Evolutionary conservation across 2,113 vertebrate genomes (phyloP).

Genomic region (Paramisgurnus dabryanus): DNA sequence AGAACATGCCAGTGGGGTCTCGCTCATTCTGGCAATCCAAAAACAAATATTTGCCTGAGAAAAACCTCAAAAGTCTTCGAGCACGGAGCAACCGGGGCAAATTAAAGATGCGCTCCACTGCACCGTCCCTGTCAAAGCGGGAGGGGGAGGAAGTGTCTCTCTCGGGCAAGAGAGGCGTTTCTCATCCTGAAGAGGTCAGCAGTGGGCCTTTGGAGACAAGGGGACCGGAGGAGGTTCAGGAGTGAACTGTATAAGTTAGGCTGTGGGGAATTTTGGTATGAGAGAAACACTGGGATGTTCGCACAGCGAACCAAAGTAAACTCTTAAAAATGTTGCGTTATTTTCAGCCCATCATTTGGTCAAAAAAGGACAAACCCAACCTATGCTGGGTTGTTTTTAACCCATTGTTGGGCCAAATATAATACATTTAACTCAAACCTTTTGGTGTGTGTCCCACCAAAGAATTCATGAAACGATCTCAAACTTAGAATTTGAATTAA

Average conservation of each 20-base stretch:
- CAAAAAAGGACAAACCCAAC: no score
- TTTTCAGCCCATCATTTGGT: no score
- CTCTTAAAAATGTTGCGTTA: no score
- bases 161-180: conserved; percentile 60
- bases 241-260: conserved; percentile 49
- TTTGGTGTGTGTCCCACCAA: no score
- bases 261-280: conserved; percentile 58
- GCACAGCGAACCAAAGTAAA: no score
- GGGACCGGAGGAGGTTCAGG: conserved; percentile 61
- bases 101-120: conserved; percentile 65
- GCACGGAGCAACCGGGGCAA: conserved; percentile 58
- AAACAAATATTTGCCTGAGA: conserved; percentile 39
- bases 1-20: conserved; percentile 42
- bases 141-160: conserved; percentile 51
- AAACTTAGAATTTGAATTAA: no score
- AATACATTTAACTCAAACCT: no score
- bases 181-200: conserved; percentile 73
- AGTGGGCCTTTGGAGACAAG: conserved; percentile 68
- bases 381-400: no score
- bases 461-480: no score
- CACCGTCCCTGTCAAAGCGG: conserved; percentile 18
- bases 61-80: conserved; percentile 63
- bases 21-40: conserved; percentile 31
- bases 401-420: no score
- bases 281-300: neutral